Evolutionary conservation across 2,797 vertebrate genomes (phyloP).

Genomic region (Ara ararauna): DNA sequence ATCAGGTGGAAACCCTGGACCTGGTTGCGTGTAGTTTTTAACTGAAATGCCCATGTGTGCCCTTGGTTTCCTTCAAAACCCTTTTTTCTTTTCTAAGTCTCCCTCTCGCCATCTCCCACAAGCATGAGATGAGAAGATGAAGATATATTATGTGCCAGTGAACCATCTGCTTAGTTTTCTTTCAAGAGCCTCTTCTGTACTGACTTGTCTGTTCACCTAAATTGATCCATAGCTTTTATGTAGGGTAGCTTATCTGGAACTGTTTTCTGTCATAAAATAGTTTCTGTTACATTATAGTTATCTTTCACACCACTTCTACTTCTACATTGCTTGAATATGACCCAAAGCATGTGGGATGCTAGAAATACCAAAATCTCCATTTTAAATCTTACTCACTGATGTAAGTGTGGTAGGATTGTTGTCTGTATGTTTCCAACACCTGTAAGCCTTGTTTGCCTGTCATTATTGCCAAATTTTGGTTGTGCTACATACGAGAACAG

Average conservation of each 20-base stretch:
- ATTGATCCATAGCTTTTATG: background rate
- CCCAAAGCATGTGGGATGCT: background rate
- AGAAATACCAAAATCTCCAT: conserved; percentile 37
- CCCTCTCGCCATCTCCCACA: background rate
- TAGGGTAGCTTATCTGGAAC: background rate
- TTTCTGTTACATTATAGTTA: background rate
- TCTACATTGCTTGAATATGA: background rate
- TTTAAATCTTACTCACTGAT: background rate
- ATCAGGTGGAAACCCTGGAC: background rate
- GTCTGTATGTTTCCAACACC: background rate
- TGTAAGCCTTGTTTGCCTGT: background rate
- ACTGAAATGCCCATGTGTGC: background rate
- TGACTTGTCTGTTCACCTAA: background rate
- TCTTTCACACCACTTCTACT: background rate
- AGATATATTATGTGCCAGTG: background rate
- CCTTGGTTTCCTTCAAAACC: background rate
- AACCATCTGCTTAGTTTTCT: conserved; percentile 23
- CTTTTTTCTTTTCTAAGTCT: background rate
- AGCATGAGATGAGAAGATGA: background rate
- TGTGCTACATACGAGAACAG: background rate
- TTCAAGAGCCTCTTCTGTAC: background rate
- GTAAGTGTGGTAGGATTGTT: background rate
- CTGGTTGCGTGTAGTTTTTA: background rate
- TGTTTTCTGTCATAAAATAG: background rate
- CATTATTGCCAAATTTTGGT: background rate